phyloP scores from a whole-genome alignment of 2,888 invertebrate species.

The Drymonia ruficornis region DNA sequence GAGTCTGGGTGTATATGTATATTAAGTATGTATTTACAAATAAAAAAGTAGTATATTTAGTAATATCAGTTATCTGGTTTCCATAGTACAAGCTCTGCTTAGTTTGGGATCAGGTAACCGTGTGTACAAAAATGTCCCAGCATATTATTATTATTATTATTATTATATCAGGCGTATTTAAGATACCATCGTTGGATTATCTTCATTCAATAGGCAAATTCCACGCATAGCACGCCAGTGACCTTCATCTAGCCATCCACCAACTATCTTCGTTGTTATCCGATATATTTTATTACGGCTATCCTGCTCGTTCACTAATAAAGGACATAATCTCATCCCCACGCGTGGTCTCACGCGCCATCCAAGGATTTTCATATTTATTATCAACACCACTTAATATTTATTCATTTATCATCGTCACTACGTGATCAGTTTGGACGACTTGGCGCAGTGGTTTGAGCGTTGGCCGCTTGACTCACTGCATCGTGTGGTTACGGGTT shows the following conservation, averaged over 20 bases:
- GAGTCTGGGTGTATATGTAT: too few relatives aligned
- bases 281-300: not conserved
- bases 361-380: constrained; percentile 30
- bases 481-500: not conserved
- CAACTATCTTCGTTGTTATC: not conserved
- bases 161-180: too few relatives aligned
- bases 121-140: too few relatives aligned
- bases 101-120: too few relatives aligned
- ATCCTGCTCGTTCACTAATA: constrained; percentile 13
- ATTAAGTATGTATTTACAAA: too few relatives aligned
- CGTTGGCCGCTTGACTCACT: too few relatives aligned
- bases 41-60: too few relatives aligned
- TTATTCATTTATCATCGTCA: constrained; percentile 26
- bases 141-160: too few relatives aligned
- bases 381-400: constrained; percentile 18
- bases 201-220: too few relatives aligned
- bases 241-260: not conserved
- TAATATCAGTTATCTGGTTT: too few relatives aligned
- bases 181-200: too few relatives aligned
- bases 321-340: constrained; percentile 17
- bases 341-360: constrained; percentile 24
- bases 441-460: not conserved
- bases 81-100: too few relatives aligned
- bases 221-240: not conserved
- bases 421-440: constrained; percentile 26